Percentiles rank a stretch among this genome's conserved stretches.
Evolutionary conservation across 2,888 invertebrate species (phyloP).

Genomic region (Drosophila seclusa): DNA sequence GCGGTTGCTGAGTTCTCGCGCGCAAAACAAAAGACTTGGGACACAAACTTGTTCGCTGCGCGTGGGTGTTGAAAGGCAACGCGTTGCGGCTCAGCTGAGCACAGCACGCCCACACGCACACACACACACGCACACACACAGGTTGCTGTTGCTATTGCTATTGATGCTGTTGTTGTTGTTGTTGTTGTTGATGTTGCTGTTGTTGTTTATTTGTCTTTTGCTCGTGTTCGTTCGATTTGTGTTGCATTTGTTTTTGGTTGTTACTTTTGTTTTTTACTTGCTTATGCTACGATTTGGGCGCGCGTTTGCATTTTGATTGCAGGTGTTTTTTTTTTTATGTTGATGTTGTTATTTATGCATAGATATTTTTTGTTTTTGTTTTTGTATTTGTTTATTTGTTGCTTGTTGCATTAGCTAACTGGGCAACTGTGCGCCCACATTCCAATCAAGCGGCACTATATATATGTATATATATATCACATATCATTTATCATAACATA

Average conservation of each 20-base stretch:
- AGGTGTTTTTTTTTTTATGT: conserved; percentile 48
- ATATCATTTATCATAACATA: conserved; percentile 63
- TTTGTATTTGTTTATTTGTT: conserved; percentile 35
- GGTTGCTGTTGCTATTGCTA: conserved; percentile 38
- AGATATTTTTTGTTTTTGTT: conserved; percentile 35
- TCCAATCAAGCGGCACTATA: conserved; percentile 66
- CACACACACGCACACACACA: neutral
- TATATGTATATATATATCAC: conserved; percentile 26
- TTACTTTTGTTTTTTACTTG: conserved; percentile 14
- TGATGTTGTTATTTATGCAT: conserved; percentile 25
- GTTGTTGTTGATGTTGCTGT: conserved; percentile 30
- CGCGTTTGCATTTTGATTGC: conserved; percentile 57
- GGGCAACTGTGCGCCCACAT: conserved; percentile 63
- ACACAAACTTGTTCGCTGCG: conserved; percentile 73
- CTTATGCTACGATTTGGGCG: conserved; percentile 41
- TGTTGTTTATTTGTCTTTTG: conserved; percentile 47
- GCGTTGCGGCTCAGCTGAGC: conserved; percentile 56
- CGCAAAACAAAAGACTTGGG: conserved; percentile 79
- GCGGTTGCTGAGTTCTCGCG: conserved; percentile 54
- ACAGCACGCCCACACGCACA: conserved; percentile 64
- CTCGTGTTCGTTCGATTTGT: conserved; percentile 56
- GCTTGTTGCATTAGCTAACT: conserved; percentile 45
- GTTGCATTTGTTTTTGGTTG: conserved; percentile 34
- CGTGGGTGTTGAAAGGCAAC: conserved; percentile 72
- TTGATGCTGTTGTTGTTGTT: conserved; percentile 33